These are phyloP conservation scores for Metallyticus violacea DNA, from an alignment of 2,888 invertebrate species.

Conservation along the genomic window DNA sequence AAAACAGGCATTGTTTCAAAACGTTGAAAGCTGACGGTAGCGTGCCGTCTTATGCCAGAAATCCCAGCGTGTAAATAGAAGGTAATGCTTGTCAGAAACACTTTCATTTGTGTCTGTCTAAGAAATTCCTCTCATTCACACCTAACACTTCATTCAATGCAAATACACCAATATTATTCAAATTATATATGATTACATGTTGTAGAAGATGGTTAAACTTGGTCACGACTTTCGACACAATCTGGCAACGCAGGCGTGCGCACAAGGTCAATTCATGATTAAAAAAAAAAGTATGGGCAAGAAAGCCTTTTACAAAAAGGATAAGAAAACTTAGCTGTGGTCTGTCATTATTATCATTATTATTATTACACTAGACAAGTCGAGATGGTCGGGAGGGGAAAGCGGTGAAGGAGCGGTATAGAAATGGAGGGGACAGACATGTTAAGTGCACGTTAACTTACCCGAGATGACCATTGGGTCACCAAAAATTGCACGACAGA, in stretches of 20 bases:
- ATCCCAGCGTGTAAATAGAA: neutral
- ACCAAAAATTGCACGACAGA: neutral
- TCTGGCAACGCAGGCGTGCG: slow-evolving; percentile 9
- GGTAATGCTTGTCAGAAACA: neutral
- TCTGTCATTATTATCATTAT: neutral
- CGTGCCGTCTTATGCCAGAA: neutral
- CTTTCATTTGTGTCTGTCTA: neutral
- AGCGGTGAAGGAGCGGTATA: neutral
- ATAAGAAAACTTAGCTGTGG: neutral
- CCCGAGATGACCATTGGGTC: neutral
- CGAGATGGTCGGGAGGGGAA: neutral
- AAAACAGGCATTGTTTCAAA: too few relatives aligned
- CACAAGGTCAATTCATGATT: neutral
- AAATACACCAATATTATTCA: neutral
- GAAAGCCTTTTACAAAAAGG: neutral
- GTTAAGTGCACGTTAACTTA: slow-evolving; percentile 1
- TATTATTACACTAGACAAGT: neutral
- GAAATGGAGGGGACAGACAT: neutral
- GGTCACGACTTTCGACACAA: neutral
- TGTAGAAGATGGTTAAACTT: neutral
- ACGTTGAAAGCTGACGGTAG: too few relatives aligned
- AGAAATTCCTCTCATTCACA: neutral
- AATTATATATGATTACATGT: neutral
- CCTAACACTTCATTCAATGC: neutral
- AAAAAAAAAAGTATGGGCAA: neutral